Evolutionary conservation across 2,113 vertebrate genomes (phyloP).

Genomic region (Gymnobelideus leadbeateri): DNA sequence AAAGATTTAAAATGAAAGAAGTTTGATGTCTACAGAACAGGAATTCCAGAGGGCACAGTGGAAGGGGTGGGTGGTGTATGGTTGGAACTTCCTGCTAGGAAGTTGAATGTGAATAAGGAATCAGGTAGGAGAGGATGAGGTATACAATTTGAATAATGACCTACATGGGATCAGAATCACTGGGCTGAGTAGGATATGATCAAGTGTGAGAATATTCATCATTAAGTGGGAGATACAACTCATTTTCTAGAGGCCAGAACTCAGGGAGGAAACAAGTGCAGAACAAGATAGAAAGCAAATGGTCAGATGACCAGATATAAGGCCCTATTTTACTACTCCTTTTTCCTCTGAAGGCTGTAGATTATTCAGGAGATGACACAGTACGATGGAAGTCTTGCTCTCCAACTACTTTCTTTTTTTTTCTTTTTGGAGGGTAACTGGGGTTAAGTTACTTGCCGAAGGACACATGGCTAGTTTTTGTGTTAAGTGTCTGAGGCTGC

Average conservation of each 20-base stretch:
- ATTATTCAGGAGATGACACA: neutral
- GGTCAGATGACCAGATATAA: neutral
- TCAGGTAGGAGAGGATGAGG: too few species aligned
- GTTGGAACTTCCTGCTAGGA: too few species aligned
- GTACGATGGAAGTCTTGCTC: neutral
- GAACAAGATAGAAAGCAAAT: neutral
- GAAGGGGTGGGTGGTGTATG: too few species aligned
- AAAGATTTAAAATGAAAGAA: too few species aligned
- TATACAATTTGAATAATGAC: neutral
- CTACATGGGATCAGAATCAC: neutral
- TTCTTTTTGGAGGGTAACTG: too few species aligned
- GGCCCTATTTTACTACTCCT: neutral
- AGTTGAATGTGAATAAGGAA: too few species aligned
- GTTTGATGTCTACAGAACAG: too few species aligned
- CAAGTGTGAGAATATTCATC: neutral
- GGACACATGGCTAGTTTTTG: too few species aligned
- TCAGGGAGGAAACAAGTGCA: neutral
- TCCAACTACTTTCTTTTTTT: neutral
- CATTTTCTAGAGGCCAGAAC: neutral
- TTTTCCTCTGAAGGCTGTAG: neutral
- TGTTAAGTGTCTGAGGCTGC: too few species aligned
- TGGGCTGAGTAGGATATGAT: neutral
- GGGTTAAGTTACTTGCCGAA: too few species aligned
- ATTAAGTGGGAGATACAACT: neutral
- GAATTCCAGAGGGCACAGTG: too few species aligned